Conservation (phyloP, 2,888 invertebrate species). For the Hetaerina titia region DNA sequence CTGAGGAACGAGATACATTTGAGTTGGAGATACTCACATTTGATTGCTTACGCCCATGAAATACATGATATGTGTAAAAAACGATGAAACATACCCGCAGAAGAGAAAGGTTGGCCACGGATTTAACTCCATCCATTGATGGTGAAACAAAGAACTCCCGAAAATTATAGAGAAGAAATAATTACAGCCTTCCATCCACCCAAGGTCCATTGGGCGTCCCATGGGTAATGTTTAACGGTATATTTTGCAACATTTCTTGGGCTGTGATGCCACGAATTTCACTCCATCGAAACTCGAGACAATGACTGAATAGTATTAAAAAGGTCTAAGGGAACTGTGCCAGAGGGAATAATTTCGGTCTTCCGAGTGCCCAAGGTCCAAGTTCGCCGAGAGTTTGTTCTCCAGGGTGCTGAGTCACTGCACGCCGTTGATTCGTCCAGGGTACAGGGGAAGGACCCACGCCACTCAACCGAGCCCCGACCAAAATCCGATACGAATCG, state of each 20-base stretch:
- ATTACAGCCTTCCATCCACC: background rate
- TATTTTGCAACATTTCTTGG: background rate
- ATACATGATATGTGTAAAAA: too few species aligned
- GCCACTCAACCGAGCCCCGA: background rate
- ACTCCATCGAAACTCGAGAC: background rate
- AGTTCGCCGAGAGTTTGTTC: background rate
- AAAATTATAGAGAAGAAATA: background rate
- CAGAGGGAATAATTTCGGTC: background rate
- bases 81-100: too few species aligned
- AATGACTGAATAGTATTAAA: background rate
- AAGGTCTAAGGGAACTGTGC: background rate
- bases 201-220: background rate
- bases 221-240: background rate
- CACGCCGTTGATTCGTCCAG: background rate
- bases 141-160: too few species aligned
- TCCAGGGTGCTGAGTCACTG: background rate
- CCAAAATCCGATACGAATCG: background rate
- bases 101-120: too few species aligned
- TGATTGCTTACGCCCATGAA: too few species aligned
- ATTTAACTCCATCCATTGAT: too few species aligned
- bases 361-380: background rate
- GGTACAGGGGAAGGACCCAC: background rate
- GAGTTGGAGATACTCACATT: too few species aligned
- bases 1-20: too few species aligned
- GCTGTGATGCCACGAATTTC: background rate